These are phyloP conservation scores for Camelus dromedarius DNA, from an alignment of 2,113 vertebrate genomes.

Conservation along the genomic window DNA sequence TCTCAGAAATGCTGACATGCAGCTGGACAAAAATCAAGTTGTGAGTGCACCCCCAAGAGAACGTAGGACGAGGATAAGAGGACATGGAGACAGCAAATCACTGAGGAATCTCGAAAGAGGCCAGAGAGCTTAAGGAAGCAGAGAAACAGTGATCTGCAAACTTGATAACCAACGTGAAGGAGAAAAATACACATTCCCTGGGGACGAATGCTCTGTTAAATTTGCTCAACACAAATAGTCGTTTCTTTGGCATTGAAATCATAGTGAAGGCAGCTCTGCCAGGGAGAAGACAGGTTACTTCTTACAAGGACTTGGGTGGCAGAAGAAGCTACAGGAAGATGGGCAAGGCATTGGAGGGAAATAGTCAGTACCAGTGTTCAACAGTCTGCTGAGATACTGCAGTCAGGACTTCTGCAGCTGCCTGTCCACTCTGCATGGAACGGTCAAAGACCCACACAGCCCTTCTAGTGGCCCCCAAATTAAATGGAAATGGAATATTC, in stretches of 20 bases:
- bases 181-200: background rate
- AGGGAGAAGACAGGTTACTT: background rate
- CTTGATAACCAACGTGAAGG: background rate
- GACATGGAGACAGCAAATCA: background rate
- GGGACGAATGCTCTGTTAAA: background rate
- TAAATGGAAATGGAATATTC: background rate
- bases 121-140: background rate
- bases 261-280: background rate
- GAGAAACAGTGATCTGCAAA: background rate
- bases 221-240: background rate
- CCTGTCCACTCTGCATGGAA: background rate
- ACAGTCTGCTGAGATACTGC: background rate
- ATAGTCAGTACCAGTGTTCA: background rate
- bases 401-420: background rate
- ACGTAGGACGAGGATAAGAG: rapidly evolving
- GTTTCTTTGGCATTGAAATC: background rate
- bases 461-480: background rate
- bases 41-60: no score
- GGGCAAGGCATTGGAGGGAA: background rate
- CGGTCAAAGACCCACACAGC: background rate
- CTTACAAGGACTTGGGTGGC: background rate
- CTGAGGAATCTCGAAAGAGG: background rate
- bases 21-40: background rate
- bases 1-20: background rate
- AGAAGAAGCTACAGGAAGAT: background rate